These are phyloP conservation scores for Protonibea diacanthus DNA, from an alignment of 2,797 vertebrate species.

Conservation along the genomic window DNA sequence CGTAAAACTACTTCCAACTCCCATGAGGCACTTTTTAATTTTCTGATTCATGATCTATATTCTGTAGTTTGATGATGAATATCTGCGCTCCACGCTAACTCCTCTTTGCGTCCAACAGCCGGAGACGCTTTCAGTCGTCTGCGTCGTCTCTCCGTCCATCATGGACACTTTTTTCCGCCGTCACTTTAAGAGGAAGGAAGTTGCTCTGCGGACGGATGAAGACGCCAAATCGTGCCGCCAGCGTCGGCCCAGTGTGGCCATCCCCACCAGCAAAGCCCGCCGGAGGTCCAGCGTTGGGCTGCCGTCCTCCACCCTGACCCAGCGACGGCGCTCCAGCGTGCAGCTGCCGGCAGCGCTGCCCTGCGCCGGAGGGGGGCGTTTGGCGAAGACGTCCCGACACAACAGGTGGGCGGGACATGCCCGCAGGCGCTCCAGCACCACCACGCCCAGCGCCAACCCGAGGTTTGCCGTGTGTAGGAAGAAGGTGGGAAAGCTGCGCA, in stretches of 20 bases:
- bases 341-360: slow-evolving; percentile 66
- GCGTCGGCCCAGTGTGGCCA: slow-evolving; percentile 77
- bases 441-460: slow-evolving; percentile 87
- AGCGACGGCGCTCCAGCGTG: slow-evolving; percentile 85
- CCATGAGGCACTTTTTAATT: too few relatives aligned
- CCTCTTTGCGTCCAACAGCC: slow-evolving; percentile 61
- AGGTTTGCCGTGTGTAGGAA: slow-evolving; percentile 84
- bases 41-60: too few relatives aligned
- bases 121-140: slow-evolving; percentile 16
- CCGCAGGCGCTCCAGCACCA: slow-evolving; percentile 90
- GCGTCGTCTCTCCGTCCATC: not conserved
- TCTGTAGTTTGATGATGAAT: not conserved
- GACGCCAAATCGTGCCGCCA: slow-evolving; percentile 44
- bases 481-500: slow-evolving; percentile 65
- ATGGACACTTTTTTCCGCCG: slow-evolving; percentile 95
- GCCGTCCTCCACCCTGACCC: slow-evolving; percentile 83
- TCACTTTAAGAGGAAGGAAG: slow-evolving; percentile 89
- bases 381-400: slow-evolving; percentile 26
- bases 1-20: too few relatives aligned
- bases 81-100: slow-evolving; percentile 38
- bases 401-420: slow-evolving; percentile 14
- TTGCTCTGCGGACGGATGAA: not conserved
- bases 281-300: slow-evolving; percentile 88
- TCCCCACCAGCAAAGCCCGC: slow-evolving; percentile 90
- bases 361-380: slow-evolving; percentile 27